Evolutionary conservation across 1,140 invertebrate genomes (phyloP).

Genomic region (Hesperophylax magnus): DNA sequence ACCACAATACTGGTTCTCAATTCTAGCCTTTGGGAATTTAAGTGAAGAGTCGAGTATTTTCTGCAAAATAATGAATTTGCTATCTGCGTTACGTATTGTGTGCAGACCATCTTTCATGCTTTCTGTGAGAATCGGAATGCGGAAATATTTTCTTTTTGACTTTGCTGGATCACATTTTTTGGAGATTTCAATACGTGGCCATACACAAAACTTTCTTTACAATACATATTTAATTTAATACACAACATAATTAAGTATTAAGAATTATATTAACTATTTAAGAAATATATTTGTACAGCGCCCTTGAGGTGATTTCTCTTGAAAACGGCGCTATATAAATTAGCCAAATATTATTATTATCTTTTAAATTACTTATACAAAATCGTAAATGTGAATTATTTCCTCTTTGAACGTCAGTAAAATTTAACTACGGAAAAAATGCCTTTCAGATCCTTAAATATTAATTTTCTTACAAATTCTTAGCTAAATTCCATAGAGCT

Average conservation of each 20-base stretch:
- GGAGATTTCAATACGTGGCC: conserved; percentile 42
- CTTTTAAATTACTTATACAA: not conserved
- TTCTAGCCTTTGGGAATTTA: not conserved
- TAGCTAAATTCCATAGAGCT: too few relatives aligned
- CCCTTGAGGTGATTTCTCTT: too few relatives aligned
- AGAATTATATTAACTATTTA: too few relatives aligned
- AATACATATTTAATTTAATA: not conserved
- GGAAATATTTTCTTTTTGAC: not conserved
- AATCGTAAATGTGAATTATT: too few relatives aligned
- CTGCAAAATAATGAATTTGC: not conserved
- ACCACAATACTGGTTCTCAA: not conserved
- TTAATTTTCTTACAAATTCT: too few relatives aligned
- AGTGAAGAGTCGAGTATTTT: not conserved
- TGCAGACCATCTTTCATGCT: conserved; percentile 13
- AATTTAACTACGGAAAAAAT: too few relatives aligned
- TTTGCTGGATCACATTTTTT: not conserved
- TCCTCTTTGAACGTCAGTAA: too few relatives aligned
- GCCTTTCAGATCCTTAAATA: too few relatives aligned
- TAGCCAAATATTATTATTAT: too few relatives aligned
- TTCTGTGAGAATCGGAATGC: not conserved
- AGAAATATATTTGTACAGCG: too few relatives aligned
- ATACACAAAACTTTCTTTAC: conserved; percentile 29
- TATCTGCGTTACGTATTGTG: conserved; percentile 10
- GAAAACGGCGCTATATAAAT: too few relatives aligned
- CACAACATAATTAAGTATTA: too few relatives aligned